Conservation (phyloP, 2,797 vertebrate genomes). For the Periophthalmus magnuspinnatus region DNA sequence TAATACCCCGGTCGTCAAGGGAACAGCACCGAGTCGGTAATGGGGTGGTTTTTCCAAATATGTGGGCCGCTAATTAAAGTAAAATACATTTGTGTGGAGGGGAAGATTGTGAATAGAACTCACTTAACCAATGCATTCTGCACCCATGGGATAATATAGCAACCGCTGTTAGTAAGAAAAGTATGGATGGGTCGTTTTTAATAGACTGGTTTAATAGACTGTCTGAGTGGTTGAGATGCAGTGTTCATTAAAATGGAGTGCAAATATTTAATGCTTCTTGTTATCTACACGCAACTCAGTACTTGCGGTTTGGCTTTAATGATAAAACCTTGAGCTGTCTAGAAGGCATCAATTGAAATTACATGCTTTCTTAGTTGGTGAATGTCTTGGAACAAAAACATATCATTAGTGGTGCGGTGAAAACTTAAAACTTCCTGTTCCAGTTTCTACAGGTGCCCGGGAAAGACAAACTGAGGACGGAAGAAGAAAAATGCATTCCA, state of each 20-base stretch:
- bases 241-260: conserved; percentile 4
- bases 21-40: conserved; percentile 29
- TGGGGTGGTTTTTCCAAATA: conserved; percentile 43
- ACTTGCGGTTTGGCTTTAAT: not conserved
- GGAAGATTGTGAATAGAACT: conserved; percentile 23
- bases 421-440: not conserved
- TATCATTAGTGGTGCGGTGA: not conserved
- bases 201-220: conserved; percentile 10
- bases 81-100: conserved; percentile 49
- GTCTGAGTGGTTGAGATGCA: conserved; percentile 9
- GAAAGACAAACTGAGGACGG: not conserved
- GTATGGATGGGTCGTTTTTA: conserved; percentile 5
- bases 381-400: not conserved
- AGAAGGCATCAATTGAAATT: not conserved
- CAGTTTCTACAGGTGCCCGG: not conserved
- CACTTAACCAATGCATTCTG: conserved; percentile 12
- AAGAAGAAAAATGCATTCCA: not conserved
- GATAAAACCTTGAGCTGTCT: not conserved
- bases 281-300: not conserved
- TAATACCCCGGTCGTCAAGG: conserved; percentile 28
- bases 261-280: conserved; percentile 7
- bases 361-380: not conserved
- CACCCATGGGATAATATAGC: conserved; percentile 7
- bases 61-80: conserved; percentile 62
- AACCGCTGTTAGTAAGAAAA: conserved; percentile 8